Base-by-base conservation (phyloP, 2,113 vertebrate genomes). In the Engystomops pustulosus region DNA sequence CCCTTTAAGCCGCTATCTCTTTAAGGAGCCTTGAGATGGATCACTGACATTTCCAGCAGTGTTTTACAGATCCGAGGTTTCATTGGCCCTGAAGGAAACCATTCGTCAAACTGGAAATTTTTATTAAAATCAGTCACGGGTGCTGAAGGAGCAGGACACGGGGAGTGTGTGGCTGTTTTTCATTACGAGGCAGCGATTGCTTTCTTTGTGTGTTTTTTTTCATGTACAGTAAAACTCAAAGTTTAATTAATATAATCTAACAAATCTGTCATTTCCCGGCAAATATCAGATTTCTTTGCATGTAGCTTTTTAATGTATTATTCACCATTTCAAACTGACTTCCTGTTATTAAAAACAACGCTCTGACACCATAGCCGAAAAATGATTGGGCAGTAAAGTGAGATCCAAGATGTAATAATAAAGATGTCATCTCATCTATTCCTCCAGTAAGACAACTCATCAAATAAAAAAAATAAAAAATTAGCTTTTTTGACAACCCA, bases 51-150 rank as follows among this genome's bases (percentile, higher is more conserved):
- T 85, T 69, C 38, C 82, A 79, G 44, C 58, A 51, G 44, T 36
- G 74, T 83, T 76, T 53, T 62, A 51, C 71, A 53, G 44, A 68
- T 76, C 20, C 44, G 11, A 36, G 81, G 60, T 84, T 84, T 84
- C 72, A 84, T 84, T 84, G 81, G 72, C 71, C 81, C 81, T 67
- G 71, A 68, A 84, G 81, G 72, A 84, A 77, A 10, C 72, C 60
- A 84, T 84, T 84, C 32, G 58, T 84, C 81, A 84, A 84, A 77
- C 58, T 77, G 81, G 58, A 68, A 84, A 77, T 45, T 76, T 82
- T 76, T 84, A 77, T 84, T 84, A 84, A 84, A 77, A 77, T 67
- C 81, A 77, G 71, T 84, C 81, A 84, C 36, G 20, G 71, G 60
- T 77, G 41, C 72, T 25, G 53, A n/a, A 68, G 38, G 72, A 75